Base-by-base conservation (phyloP, 2,113 vertebrate species). In the Thymallus thymallus region DNA sequence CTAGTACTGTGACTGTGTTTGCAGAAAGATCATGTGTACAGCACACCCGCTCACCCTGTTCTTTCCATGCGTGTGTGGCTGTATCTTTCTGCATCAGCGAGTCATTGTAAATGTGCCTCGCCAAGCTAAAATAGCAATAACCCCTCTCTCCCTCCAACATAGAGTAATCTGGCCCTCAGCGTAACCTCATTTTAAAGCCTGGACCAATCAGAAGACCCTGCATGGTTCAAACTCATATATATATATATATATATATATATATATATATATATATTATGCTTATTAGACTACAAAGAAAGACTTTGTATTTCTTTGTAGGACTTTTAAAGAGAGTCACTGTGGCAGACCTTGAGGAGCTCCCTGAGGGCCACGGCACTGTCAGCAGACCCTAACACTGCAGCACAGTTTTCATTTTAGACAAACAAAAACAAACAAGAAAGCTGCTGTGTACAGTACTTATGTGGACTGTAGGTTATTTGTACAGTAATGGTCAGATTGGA, bases 341-440 rank as follows among this genome's bases (percentile, higher is more conserved):
- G 22, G 6, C 23, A 26, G 62, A 64, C 22, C 61, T 24, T 26
- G 18, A 69, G 20, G n/a, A 20, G 35, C n/a, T 68, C 67, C 67
- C 41, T 48, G 23, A 23, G 68, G 68, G 35, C 2, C 41, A 12
- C 46, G 4, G 48, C 35, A 41, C 35, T 26, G 18, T 46, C 20
- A 13, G 22, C 35, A 45, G 26, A 73, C 58, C 26, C 3, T 51
- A 12, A 51, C 48, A 16, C 48, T 51, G 16, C 48, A 51, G 48
- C 48, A 51, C 3, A 41, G 9, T 41, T 12, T 12, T 51, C 0
- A 18, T 18, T 5, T 51, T 18, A 51, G 48, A 14, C 48, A 51
- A 24, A 64, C 29, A 73, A 22, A 73, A 55, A 32, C 67, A 75
- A 45, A 70, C 30, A 64, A 23, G n/a, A 4, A 32, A 32, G 48